A percentile compares a stretch with the other conserved stretches of the same genome.
These are phyloP conservation scores for Litoditis marina DNA, from an alignment of 2,888 invertebrate species.

Conservation along the genomic window DNA sequence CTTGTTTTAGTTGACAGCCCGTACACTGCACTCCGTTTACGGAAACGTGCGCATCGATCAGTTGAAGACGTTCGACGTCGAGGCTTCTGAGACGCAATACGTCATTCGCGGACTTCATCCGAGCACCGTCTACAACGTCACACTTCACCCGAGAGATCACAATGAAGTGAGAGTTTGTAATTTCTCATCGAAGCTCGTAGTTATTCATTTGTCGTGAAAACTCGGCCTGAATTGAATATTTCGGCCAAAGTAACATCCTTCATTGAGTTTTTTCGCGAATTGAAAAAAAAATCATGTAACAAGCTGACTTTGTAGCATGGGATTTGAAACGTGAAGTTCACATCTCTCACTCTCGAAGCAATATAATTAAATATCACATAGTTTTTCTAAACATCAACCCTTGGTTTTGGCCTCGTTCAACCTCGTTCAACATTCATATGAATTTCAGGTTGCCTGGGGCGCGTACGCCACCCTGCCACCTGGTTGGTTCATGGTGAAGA, in stretches of 20 bases:
- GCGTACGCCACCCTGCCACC: slow-evolving; percentile 61
- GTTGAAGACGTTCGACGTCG: slow-evolving; percentile 54
- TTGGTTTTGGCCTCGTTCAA: too few species aligned
- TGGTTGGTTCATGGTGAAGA: slow-evolving; percentile 60
- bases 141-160: slow-evolving; percentile 52
- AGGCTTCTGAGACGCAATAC: slow-evolving; percentile 52
- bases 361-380: too few species aligned
- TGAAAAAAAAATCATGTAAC: too few species aligned
- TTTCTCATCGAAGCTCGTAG: too few species aligned
- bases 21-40: slow-evolving; percentile 55
- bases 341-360: too few species aligned
- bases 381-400: too few species aligned
- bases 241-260: too few species aligned
- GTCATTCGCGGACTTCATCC: slow-evolving; percentile 57
- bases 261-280: too few species aligned
- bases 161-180: too few species aligned
- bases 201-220: not conserved
- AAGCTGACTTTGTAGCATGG: too few species aligned
- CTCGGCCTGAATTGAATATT: not conserved
- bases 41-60: slow-evolving; percentile 46
- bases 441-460: slow-evolving; percentile 59
- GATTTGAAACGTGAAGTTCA: too few species aligned
- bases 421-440: too few species aligned
- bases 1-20: slow-evolving; percentile 50
- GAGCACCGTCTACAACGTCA: slow-evolving; percentile 61